phyloP scores from a whole-genome alignment of 2,888 invertebrate species.

The Tiphia femorata region DNA sequence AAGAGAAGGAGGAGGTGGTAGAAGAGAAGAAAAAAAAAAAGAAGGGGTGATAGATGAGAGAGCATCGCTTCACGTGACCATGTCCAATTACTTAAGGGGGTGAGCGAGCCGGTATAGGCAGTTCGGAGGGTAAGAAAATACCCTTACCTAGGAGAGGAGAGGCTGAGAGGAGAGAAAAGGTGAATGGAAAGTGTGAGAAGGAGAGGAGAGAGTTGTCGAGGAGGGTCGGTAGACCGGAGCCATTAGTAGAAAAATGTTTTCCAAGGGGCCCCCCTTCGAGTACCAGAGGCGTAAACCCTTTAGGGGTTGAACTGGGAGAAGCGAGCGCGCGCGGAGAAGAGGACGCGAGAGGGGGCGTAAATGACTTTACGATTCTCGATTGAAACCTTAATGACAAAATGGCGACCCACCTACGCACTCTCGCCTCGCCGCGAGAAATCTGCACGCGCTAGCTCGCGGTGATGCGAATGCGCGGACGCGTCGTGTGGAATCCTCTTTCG shows the following conservation, averaged over 20 bases:
- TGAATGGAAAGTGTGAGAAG: too few species aligned
- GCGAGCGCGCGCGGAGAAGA: conserved; percentile 15
- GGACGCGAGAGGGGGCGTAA: conserved; percentile 49
- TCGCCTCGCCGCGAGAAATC: conserved; percentile 9
- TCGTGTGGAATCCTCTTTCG: too few species aligned
- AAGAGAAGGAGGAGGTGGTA: not conserved
- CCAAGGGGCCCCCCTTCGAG: conserved; percentile 61
- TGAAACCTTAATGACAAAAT: conserved; percentile 64
- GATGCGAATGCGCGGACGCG: conserved; percentile 1
- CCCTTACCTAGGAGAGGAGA: not conserved
- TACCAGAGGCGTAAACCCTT: conserved; percentile 56
- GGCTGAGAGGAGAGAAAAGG: too few species aligned
- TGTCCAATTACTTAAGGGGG: conserved; percentile 44
- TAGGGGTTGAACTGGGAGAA: conserved; percentile 43
- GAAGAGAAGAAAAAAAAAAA: too few species aligned
- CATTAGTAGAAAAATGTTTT: conserved; percentile 69
- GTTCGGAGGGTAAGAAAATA: conserved; percentile 29
- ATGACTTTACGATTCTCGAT: conserved; percentile 57
- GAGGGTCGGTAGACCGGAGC: conserved; percentile 54
- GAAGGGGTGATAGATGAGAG: not conserved
- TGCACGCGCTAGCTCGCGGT: too few species aligned
- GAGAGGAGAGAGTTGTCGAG: too few species aligned
- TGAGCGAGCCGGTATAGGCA: conserved; percentile 21
- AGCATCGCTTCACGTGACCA: conserved; percentile 42
- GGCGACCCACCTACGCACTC: conserved; percentile 41